Conservation (phyloP, 2,797 vertebrate genomes). For the Chaetodon trifasciatus region DNA sequence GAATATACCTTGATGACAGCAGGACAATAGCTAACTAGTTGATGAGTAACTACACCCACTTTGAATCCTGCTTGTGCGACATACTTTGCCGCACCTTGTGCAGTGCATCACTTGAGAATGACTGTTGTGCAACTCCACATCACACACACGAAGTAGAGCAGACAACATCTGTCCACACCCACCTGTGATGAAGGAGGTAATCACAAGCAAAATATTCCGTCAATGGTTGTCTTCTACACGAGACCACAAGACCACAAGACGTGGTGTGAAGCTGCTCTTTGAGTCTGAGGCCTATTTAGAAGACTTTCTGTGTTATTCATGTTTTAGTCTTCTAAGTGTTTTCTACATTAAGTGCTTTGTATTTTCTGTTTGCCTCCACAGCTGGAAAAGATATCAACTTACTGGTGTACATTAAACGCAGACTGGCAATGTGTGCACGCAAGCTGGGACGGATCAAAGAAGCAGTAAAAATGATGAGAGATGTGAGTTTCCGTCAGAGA, state of each 20-base stretch:
- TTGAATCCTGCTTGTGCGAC: background rate
- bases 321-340: background rate
- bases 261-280: background rate
- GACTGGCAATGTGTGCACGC: slow-evolving; percentile 98
- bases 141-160: background rate
- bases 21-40: background rate
- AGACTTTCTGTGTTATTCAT: background rate
- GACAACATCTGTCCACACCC: background rate
- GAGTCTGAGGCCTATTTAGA: background rate
- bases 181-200: background rate
- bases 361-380: slow-evolving; percentile 72
- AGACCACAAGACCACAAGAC: background rate
- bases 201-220: background rate
- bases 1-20: background rate
- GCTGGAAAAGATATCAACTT: slow-evolving; percentile 98
- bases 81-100: background rate
- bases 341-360: background rate
- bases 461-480: slow-evolving; percentile 99
- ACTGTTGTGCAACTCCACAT: slow-evolving; percentile 5
- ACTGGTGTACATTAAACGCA: slow-evolving; percentile 96
- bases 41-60: background rate
- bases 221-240: background rate
- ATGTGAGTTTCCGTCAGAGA: slow-evolving; percentile 88
- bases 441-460: slow-evolving; percentile 97
- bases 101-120: background rate